Base-by-base conservation (phyloP, 2,113 vertebrate species). In the Rafetus swinhoei region DNA sequence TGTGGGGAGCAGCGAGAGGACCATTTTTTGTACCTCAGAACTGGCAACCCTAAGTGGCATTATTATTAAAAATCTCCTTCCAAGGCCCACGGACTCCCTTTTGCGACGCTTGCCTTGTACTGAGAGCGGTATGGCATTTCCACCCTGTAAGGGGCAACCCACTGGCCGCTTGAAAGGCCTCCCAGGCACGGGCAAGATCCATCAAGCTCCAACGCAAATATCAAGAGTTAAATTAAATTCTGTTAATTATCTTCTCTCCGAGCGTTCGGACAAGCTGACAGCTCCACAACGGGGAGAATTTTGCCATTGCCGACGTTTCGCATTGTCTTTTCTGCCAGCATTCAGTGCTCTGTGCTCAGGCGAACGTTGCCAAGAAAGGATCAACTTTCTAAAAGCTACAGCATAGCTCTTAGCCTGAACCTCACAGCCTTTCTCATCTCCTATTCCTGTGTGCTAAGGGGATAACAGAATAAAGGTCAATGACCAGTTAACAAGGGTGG, bases 211-310 rank as follows among this genome's bases (percentile, higher is more conserved):
- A 94, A 96, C 95, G 90, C 81, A 97, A 96, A 93, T 85, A 97
- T 77, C 19, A 90, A 80, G 93, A 92, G 94, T 90, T 96, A 94
- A 97, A 96, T 94, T 89, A 94, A 79, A 54, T 95, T 94, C 84
- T 92, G 35, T 94, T 98, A 96, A 96, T 97, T 95, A 95, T 93
- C 93, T 92, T 92, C 81, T 95, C 79, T 91, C 81, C 95, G 87
- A 88, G 95, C 95, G 91, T 90, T 84, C 59, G 16, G 25, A 93
- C 83, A 39, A 56, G 89, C 60, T 94, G 74, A 89, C 94, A 86
- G 14, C 84, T 89, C 45, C 84, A 80, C 79, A 89, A 89, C 9
- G 39, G 55, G 94, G 94, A 79, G 82, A 96, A 89, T 72, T 90
- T 94, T 96, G 24, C 10, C 7, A 86, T 83, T 91, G 93, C 95